Base-by-base conservation (phyloP, 1,140 invertebrate genomes). In the Galendromus occidentalis region DNA sequence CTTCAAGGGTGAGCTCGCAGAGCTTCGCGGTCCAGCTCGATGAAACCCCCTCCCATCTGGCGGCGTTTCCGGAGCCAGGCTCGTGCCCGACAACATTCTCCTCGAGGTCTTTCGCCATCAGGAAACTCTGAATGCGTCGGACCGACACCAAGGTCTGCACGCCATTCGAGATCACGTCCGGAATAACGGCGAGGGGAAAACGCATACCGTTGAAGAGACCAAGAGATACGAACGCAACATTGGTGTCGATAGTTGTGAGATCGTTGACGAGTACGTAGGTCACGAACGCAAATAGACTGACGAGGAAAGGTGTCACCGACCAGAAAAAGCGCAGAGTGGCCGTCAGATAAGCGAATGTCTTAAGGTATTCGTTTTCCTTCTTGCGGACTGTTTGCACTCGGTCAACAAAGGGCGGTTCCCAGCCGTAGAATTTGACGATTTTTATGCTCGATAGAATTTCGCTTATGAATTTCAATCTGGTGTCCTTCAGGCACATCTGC, bases 401-500 rank as follows among this genome's bases (percentile, higher is more conserved):
- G 22, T 79, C 69, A 64, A 76, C 72, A 70, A 80, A 81, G 0
- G 79, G 78, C 59, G 64, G 39, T 66, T 78, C 76, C 77, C 76
- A 78, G 1, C 76, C 76, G 67, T 77, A 72, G n/a, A 78, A 65
- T 64, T 78, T 78, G 9, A 77, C 73, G 65, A 88, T 90, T 81
- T 95, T 94, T 66, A 96, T 94, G 44, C 91, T 91, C 74, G 85
- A 88, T 20, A 96, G 79, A 65, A 95, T 85, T 82, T 96, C 92
- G 73, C 91, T 94, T 85, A 93, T 91, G 25, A 94, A 76, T 75
- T 94, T 94, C 0, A 94, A 88, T 71, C 92, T 80, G 73, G 88
- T 65, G 68, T 77, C 76, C 67, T 78, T 78, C 12, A 69, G 66
- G 42, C 68, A 69, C 73, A 76, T 75, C 44, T 74, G 64, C 28